Evolutionary conservation across 2,113 vertebrate species (phyloP), one percentile per base, ranked within the genome.

Genomic region (Natator depressus): DNA sequence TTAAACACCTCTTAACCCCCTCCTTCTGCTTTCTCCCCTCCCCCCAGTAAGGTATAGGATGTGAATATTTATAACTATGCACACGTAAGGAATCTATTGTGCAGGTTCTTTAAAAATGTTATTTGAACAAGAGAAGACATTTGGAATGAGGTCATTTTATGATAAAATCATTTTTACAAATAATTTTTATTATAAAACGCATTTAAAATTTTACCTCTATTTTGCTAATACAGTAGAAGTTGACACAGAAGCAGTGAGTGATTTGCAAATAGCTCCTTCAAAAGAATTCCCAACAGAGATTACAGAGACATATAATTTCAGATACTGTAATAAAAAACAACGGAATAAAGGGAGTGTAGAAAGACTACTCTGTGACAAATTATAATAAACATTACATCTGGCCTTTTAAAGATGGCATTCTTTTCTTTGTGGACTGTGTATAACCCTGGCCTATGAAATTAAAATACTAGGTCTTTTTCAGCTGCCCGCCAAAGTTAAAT

Each of bases 181-280:
- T 87, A 79, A 81, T 78, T 89, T 76, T 84, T 84, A 6, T 38
- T 89, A 47, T 16, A 87, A 17, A n/a, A 2, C 4, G 69, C 69
- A 4, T 92, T 91, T 88, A 54, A 54, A 82, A 65, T 72, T 10
- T 86, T 85, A 94, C 89, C 87, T 94, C 95, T 88, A 93, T 97
- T 98, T 98, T 97, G 94, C 89, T 92, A 96, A 49, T 80, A 89
- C 84, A 20, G 78, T 81, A 81, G 55, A 87, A 94, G 90, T 92
- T 93, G 90, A 89, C 54, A 42, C 29, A 80, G 96, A 91, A 89
- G 89, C 93, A 85, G 51, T 83, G 94, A 97, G 89, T 97, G 96
- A 97, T 98, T 98, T 96, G 97, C 96, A 97, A 97, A 96, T 96
- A 90, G 57, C 93, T 94, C 94, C 97, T 98, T 98, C 94, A 87